A percentile compares a stretch with the other conserved stretches of the same genome.
Evolutionary conservation across 2,888 invertebrate species (phyloP).

Genomic region (Tridacna crocea): DNA sequence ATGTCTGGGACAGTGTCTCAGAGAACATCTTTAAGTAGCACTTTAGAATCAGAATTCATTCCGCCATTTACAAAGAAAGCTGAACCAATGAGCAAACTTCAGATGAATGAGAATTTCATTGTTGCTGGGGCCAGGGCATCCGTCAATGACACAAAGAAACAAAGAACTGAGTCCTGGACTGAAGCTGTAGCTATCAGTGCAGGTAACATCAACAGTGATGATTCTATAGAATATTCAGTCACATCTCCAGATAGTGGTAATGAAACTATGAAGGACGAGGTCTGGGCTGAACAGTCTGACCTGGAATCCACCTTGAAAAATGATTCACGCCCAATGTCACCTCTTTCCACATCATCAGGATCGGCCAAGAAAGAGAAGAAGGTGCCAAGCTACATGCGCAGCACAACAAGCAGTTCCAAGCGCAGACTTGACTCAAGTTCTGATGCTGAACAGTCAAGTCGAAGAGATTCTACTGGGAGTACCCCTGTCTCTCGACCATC

Average conservation of each 20-base stretch:
- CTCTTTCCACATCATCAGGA: conserved; percentile 32
- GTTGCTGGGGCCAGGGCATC: conserved; percentile 64
- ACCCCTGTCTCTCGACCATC: conserved; percentile 36
- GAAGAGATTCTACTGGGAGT: conserved; percentile 41
- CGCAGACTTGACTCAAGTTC: conserved; percentile 14
- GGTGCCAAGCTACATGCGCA: conserved; percentile 77
- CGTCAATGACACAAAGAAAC: conserved; percentile 73
- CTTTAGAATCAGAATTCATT: conserved; percentile 78
- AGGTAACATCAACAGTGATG: conserved; percentile 63
- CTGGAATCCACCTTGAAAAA: conserved; percentile 56
- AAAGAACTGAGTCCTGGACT: conserved; percentile 78
- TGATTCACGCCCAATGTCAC: conserved; percentile 57
- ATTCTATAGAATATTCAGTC: conserved; percentile 67
- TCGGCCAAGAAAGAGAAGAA: conserved; percentile 61
- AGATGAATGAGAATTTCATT: conserved; percentile 64
- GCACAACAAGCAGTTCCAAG: conserved; percentile 71
- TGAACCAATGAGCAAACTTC: conserved; percentile 56
- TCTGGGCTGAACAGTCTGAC: conserved; percentile 69
- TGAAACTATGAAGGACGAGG: conserved; percentile 74
- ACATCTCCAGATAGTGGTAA: conserved; percentile 75
- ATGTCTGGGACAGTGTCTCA: conserved; percentile 80
- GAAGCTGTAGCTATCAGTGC: conserved; percentile 70
- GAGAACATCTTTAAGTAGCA: conserved; percentile 82
- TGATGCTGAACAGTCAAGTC: conserved; percentile 18
- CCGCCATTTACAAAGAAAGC: conserved; percentile 64